Conservation (phyloP, 2,113 vertebrate species). For the Mungos mungo region DNA sequence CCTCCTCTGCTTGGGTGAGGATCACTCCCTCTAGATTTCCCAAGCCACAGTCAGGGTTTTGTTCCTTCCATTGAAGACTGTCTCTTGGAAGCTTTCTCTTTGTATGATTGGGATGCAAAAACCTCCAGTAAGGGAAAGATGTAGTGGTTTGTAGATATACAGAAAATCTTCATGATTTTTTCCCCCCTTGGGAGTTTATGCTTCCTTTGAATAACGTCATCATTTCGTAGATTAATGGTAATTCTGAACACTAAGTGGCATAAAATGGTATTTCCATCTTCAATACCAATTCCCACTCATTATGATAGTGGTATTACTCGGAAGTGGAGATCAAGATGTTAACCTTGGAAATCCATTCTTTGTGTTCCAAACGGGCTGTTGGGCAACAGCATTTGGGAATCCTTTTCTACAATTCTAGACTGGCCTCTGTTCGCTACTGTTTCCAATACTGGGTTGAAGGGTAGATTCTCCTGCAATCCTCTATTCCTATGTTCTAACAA, state of each 20-base stretch:
- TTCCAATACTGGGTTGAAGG: not conserved
- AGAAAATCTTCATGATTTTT: not conserved
- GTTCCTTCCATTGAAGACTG: not conserved
- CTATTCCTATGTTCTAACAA: not conserved
- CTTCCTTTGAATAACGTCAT: not conserved
- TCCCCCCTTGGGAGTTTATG: no score
- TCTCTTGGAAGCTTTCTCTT: not conserved
- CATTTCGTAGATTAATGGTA: not conserved
- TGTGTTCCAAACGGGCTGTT: not conserved
- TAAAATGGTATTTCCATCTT: not conserved
- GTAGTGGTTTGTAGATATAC: not conserved
- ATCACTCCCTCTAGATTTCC: not conserved
- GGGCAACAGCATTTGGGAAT: not conserved
- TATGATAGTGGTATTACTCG: not conserved
- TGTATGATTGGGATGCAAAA: not conserved
- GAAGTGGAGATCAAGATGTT: not conserved
- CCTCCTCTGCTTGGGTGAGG: no score
- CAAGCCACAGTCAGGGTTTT: not conserved
- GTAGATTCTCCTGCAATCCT: not conserved
- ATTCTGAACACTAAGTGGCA: not conserved
- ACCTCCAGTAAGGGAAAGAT: not conserved
- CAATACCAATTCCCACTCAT: not conserved
- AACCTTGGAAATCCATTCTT: not conserved
- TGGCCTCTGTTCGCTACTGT: not conserved
- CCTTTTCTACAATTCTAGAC: not conserved